phyloP scores from a whole-genome alignment of 2,797 vertebrate genomes.

The Gymnoscopelus braueri region DNA sequence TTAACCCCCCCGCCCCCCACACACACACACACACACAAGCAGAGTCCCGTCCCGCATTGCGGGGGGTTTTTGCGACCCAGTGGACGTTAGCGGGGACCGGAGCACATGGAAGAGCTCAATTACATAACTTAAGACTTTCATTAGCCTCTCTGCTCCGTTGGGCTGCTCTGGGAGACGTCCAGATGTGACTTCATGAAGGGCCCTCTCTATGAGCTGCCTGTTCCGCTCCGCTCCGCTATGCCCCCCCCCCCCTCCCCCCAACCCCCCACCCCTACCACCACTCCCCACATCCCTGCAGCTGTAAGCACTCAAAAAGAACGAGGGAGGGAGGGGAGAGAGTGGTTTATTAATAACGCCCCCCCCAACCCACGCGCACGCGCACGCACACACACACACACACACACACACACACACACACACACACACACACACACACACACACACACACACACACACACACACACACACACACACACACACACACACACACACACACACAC shows the following conservation, averaged over 20 bases:
- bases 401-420: neutral
- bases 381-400: constrained; percentile 30
- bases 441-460: no score
- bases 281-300: constrained; percentile 65
- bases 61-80: constrained; percentile 33
- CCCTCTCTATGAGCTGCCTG: constrained; percentile 68
- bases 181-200: constrained; percentile 80
- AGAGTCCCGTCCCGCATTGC: constrained; percentile 28
- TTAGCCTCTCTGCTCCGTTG: constrained; percentile 73
- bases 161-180: constrained; percentile 74
- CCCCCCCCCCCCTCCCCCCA: constrained; percentile 22
- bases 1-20: constrained; percentile 48
- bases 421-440: no score
- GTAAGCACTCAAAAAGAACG: constrained; percentile 75
- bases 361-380: constrained; percentile 31
- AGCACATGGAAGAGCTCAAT: constrained; percentile 77
- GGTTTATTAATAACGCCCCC: constrained; percentile 71
- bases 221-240: constrained; percentile 64
- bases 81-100: constrained; percentile 60
- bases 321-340: constrained; percentile 44
- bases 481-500: no score
- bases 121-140: constrained; percentile 80
- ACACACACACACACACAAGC: neutral
- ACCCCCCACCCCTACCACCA: neutral
- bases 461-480: no score